Conservation (phyloP, 2,797 vertebrate genomes). For the Epinephelus coioides region DNA sequence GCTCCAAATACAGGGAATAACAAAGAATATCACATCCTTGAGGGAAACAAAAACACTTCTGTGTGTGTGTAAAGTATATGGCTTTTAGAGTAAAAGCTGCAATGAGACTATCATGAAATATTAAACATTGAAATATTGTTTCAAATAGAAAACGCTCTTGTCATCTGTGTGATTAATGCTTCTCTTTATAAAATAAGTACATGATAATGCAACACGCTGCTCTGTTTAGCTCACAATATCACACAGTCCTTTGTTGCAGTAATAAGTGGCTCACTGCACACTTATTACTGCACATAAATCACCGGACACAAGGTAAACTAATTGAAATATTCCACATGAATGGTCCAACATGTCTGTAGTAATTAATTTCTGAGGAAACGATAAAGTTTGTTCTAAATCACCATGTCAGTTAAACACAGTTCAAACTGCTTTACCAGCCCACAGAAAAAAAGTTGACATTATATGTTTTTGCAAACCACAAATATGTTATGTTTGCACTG, state of each 20-base stretch:
- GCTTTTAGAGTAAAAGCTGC: not conserved
- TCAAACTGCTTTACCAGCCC: not conserved
- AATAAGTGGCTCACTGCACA: not conserved
- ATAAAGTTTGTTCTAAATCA: not conserved
- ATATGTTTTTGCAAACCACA: no score
- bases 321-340: constrained; percentile 14
- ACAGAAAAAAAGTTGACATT: no score
- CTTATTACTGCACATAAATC: not conserved
- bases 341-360: not conserved
- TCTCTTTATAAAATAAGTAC: not conserved
- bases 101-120: not conserved
- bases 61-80: not conserved
- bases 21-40: not conserved
- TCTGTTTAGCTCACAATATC: not conserved
- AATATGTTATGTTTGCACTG: no score
- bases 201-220: no score
- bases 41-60: not conserved
- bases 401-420: not conserved
- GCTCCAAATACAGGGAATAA: not conserved
- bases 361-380: not conserved
- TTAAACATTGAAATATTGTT: not conserved
- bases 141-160: not conserved
- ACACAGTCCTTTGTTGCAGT: not conserved
- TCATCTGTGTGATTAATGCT: not conserved
- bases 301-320: not conserved